These are phyloP conservation scores for Thelaira solivaga DNA, from an alignment of 2,888 invertebrate species.

Conservation along the genomic window DNA sequence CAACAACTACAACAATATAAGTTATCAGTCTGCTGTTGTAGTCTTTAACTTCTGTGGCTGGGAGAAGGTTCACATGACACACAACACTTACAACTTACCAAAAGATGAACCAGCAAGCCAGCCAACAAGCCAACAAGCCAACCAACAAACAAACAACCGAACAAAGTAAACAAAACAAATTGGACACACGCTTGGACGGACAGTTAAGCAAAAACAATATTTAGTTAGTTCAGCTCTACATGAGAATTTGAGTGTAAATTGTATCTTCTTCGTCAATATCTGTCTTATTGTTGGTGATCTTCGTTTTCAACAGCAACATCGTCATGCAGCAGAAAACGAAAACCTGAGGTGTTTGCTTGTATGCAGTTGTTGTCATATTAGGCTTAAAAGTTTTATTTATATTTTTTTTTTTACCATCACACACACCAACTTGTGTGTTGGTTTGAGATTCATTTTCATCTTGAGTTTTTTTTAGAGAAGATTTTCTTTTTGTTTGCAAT, in stretches of 20 bases:
- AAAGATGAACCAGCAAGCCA: constrained; percentile 39
- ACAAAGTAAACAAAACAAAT: constrained; percentile 31
- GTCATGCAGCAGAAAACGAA: neutral
- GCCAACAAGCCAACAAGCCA: neutral
- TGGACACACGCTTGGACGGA: neutral
- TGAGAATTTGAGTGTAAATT: constrained; percentile 39
- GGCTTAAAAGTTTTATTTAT: constrained; percentile 32
- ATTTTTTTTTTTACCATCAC: no score
- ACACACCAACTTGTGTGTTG: no score
- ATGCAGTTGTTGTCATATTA: constrained; percentile 47
- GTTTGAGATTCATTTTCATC: constrained; percentile 35
- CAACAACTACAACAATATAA: constrained; percentile 14
- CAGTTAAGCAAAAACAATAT: constrained; percentile 5
- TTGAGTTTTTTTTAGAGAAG: constrained; percentile 15
- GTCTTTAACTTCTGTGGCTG: constrained; percentile 56
- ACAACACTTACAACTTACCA: constrained; percentile 42
- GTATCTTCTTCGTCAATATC: constrained; percentile 45
- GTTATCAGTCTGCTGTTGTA: constrained; percentile 6
- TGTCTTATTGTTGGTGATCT: constrained; percentile 29
- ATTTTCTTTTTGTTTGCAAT: constrained; percentile 33
- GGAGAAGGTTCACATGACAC: constrained; percentile 64
- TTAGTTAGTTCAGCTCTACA: constrained; percentile 53
- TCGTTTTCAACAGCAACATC: constrained; percentile 11
- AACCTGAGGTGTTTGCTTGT: constrained; percentile 33
- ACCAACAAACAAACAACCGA: neutral